phyloP scores from a whole-genome alignment of 2,888 invertebrate species.

The Oscheius myriophilus region DNA sequence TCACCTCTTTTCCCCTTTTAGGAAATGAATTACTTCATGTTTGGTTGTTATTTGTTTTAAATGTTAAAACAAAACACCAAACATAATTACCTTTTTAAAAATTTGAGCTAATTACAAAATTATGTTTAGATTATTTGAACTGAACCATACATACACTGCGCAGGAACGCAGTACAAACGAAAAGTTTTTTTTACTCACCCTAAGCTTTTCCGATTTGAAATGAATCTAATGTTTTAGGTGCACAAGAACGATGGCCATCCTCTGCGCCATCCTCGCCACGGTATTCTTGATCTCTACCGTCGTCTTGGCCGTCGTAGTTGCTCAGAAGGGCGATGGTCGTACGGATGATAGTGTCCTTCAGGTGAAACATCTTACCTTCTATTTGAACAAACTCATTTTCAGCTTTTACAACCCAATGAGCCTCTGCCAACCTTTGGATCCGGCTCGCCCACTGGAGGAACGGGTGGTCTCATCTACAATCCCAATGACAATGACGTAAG shows the following conservation, averaged over 20 bases:
- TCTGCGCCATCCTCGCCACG: conserved; percentile 60
- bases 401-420: not conserved
- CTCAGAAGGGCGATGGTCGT: conserved; percentile 18
- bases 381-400: not conserved
- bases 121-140: no score
- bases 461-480: conserved; percentile 25
- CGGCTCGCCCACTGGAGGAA: conserved; percentile 5
- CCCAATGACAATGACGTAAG: conserved; percentile 22
- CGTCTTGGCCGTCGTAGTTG: conserved; percentile 63
- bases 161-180: no score
- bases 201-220: no score
- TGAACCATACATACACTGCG: no score
- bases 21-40: no score
- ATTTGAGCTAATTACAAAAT: no score
- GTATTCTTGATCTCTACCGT: conserved; percentile 65
- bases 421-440: not conserved
- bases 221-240: conserved; percentile 38
- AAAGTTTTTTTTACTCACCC: no score
- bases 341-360: conserved; percentile 40
- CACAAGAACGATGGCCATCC: conserved; percentile 59
- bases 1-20: no score
- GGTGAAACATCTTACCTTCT: conserved; percentile 44
- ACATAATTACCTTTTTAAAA: no score
- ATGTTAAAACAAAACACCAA: no score
- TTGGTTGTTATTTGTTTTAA: no score